Percentiles rank a stretch among this genome's conserved stretches.
These are phyloP conservation scores for Bombus terrestris DNA, from an alignment of 1,140 invertebrate species.

Conservation along the genomic window DNA sequence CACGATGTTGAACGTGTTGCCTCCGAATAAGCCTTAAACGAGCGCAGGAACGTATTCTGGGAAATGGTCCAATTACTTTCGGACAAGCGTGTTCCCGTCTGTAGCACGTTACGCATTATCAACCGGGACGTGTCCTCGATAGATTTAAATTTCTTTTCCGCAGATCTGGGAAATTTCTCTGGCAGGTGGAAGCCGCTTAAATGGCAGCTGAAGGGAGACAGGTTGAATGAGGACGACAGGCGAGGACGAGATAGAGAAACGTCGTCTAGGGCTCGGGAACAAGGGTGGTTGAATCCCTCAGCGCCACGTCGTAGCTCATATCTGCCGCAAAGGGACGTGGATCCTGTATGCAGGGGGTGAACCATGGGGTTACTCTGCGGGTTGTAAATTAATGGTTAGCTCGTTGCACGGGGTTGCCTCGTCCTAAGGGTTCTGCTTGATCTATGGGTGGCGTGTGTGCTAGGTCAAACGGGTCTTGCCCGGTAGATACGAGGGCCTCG, in stretches of 20 bases:
- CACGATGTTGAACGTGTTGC: neutral
- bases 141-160: constrained; percentile 62
- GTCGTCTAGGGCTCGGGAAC: constrained; percentile 50
- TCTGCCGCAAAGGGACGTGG: constrained; percentile 79
- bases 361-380: constrained; percentile 78
- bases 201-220: constrained; percentile 14
- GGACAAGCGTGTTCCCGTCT: constrained; percentile 20
- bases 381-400: constrained; percentile 82
- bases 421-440: constrained; percentile 79
- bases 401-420: constrained; percentile 70
- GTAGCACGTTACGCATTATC: constrained; percentile 31
- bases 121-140: constrained; percentile 49
- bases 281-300: constrained; percentile 74
- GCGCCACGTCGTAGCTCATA: constrained; percentile 79
- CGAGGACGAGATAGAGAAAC: constrained; percentile 64
- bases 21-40: neutral
- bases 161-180: constrained; percentile 54
- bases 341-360: constrained; percentile 72
- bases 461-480: constrained; percentile 74
- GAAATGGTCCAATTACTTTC: constrained; percentile 44
- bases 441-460: constrained; percentile 77
- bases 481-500: constrained; percentile 55
- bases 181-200: constrained; percentile 60
- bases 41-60: constrained; percentile 13
- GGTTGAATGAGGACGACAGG: constrained; percentile 37